phyloP scores from a whole-genome alignment of 2,113 vertebrate genomes.

The Quiscalus mexicanus region DNA sequence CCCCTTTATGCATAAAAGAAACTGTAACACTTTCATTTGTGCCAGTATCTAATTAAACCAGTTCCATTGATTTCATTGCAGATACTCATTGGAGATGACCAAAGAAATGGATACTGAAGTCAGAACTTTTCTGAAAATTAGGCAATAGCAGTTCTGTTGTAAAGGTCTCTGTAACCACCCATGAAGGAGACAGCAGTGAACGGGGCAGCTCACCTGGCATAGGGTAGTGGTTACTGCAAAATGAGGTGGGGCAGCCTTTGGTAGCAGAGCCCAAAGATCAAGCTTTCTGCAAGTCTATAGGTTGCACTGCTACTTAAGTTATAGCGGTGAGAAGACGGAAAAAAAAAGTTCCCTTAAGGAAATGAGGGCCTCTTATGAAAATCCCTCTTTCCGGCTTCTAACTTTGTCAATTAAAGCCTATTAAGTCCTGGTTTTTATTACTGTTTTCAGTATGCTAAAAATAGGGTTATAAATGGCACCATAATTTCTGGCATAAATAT shows the following conservation, averaged over 20 bases:
- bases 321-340: background rate
- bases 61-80: background rate
- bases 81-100: background rate
- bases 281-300: background rate
- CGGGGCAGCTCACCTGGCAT: rapidly evolving
- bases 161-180: background rate
- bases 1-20: background rate
- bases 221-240: background rate
- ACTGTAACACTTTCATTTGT: background rate
- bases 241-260: background rate
- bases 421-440: background rate
- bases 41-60: background rate
- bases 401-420: background rate
- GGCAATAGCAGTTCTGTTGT: background rate
- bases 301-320: background rate
- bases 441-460: constrained; percentile 20
- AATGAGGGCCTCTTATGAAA: background rate
- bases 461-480: background rate
- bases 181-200: background rate
- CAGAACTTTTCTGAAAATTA: background rate
- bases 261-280: background rate
- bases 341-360: background rate
- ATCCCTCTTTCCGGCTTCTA: background rate
- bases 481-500: constrained; percentile 40
- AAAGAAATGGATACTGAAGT: background rate